These are phyloP conservation scores for Nomada fabriciana DNA, from an alignment of 2,888 invertebrate genomes.

Conservation along the genomic window DNA sequence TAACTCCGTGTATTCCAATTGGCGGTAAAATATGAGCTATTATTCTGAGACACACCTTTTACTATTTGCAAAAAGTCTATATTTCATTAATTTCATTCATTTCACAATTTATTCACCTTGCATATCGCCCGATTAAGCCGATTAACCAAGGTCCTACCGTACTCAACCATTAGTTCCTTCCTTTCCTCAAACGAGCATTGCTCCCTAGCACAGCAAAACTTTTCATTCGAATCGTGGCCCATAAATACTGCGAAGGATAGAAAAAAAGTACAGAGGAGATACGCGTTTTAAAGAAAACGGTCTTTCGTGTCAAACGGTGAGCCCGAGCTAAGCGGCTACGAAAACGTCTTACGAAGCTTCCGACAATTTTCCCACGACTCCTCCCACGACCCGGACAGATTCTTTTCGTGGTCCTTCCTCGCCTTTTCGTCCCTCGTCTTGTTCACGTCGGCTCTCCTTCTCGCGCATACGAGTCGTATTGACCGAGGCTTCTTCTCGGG, in stretches of 20 bases:
- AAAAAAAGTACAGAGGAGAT: neutral
- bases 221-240: neutral
- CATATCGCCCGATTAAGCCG: too few species aligned
- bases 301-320: slow-evolving; percentile 62
- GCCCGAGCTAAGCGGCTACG: slow-evolving; percentile 55
- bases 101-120: too few species aligned
- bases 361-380: slow-evolving; percentile 80
- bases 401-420: slow-evolving; percentile 75
- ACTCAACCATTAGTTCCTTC: too few species aligned
- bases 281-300: neutral
- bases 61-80: too few species aligned
- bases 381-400: slow-evolving; percentile 82
- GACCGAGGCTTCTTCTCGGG: slow-evolving; percentile 44
- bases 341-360: slow-evolving; percentile 65
- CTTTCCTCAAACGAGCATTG: neutral
- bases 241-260: neutral
- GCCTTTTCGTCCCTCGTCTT: slow-evolving; percentile 50
- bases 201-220: neutral
- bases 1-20: too few species aligned
- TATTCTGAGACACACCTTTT: too few species aligned
- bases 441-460: slow-evolving; percentile 24
- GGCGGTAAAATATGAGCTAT: too few species aligned
- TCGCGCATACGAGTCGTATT: slow-evolving; percentile 28
- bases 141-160: too few species aligned
- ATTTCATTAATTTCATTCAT: too few species aligned